A percentile compares a stretch with the other conserved stretches of the same genome.
phyloP scores from a whole-genome alignment of 2,888 invertebrate species.

The Ypsolopha scabrella region DNA sequence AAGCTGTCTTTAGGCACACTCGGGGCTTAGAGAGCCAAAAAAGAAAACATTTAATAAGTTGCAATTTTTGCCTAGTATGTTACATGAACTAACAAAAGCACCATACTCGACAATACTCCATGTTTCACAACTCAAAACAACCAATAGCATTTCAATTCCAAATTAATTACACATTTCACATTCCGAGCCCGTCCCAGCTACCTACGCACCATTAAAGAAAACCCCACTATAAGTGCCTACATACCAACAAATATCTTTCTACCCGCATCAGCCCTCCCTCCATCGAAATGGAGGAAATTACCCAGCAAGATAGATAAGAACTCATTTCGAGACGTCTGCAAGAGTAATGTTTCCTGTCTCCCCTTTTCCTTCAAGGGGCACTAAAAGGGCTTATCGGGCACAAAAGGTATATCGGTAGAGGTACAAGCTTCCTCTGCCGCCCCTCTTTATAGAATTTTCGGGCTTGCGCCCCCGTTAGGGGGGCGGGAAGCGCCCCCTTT shows the following conservation, averaged over 20 bases:
- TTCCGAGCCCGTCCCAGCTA: too few relatives aligned
- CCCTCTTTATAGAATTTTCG: slow-evolving; percentile 68
- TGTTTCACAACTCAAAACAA: too few relatives aligned
- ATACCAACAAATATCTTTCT: not conserved
- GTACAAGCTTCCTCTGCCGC: slow-evolving; percentile 20
- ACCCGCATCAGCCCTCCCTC: slow-evolving; percentile 26
- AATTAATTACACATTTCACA: too few relatives aligned
- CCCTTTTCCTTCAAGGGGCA: slow-evolving; percentile 15
- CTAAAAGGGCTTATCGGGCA: slow-evolving; percentile 48
- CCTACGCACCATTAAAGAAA: not conserved
- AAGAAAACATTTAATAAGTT: too few relatives aligned
- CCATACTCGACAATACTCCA: too few relatives aligned
- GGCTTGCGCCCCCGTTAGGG: slow-evolving; percentile 30
- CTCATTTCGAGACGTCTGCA: slow-evolving; percentile 46
- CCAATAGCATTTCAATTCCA: too few relatives aligned
- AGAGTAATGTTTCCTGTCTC: slow-evolving; percentile 54
- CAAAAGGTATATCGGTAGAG: slow-evolving; percentile 37
- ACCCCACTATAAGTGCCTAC: not conserved
- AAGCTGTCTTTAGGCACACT: too few relatives aligned
- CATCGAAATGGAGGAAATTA: slow-evolving; percentile 48
- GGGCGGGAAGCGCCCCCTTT: slow-evolving; percentile 46
- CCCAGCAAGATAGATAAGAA: slow-evolving; percentile 51
- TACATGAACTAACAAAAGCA: too few relatives aligned
- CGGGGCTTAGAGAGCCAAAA: too few relatives aligned
- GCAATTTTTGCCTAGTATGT: too few relatives aligned